Base-by-base conservation (phyloP, 2,797 vertebrate species). In the Poecilia wingei region DNA sequence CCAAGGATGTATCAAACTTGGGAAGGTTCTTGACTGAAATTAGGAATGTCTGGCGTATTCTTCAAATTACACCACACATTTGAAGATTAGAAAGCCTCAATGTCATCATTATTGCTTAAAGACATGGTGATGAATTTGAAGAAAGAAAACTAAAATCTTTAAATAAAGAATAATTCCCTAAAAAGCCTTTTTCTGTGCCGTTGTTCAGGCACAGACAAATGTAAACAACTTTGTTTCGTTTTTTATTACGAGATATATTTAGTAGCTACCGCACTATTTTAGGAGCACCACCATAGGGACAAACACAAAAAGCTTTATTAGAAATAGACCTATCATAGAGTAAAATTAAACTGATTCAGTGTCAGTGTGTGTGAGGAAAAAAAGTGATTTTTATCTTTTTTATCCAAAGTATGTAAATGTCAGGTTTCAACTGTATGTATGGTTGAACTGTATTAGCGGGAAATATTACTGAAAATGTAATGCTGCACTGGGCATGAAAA, bases 401-500 rank as follows among this genome's bases (percentile, higher is more conserved):
- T 7, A 33, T 39, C 36, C 9, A 41, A 1, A 31, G 8, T 66
- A 64, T 31, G 28, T 28, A 41, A 68, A 68, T 3, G 12, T 14
- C 5, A 5, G 22, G 68, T 70, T n/a, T 28, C 22, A 70, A 43
- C 25, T 70, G 9, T n/a, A 14, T 45, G 12, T 31, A 41, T 41
- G 36, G 3, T n/a, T 69, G 0, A 43, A 31, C 22, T 70, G 12
- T 70, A 70, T 45, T 43, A 45, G 2, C 22, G n/a, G 25, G 41
- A 69, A 69, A 69, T 43, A 14, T 13, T 45, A 22, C 39, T 25
- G 22, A n/a, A 13, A 45, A 12, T 43, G 0, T 85, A 81, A 90
- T 83, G 86, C 83, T 80, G 73, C 41, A 25, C 36, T 7, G 12
- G 72, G 83, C 79, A 47, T 79, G 84, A 59, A 82, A 89, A 90